A percentile compares a stretch with the other conserved stretches of the same genome.
phyloP scores from a whole-genome alignment of 2,888 invertebrate genomes.

The Acanthosepion lycidas region DNA sequence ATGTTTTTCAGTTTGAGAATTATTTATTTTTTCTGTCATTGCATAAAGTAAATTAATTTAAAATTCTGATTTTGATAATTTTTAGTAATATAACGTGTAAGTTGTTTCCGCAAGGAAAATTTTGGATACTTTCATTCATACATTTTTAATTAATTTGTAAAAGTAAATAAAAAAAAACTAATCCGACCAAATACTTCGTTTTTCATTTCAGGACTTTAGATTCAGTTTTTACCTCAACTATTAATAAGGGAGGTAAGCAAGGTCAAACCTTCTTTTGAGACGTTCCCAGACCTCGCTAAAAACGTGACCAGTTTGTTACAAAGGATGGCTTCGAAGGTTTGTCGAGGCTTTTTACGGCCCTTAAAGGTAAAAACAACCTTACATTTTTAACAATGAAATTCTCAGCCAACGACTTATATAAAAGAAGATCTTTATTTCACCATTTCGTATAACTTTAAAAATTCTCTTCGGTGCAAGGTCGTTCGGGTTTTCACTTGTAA shows the following conservation, averaged over 20 bases:
- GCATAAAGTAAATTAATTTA: no score
- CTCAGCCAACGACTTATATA: background rate
- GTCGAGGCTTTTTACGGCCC: slow-evolving; percentile 38
- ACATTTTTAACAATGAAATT: background rate
- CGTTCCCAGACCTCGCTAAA: background rate
- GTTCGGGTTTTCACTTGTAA: background rate
- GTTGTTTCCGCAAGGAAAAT: no score
- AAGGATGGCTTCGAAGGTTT: slow-evolving; percentile 48
- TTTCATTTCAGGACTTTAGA: background rate
- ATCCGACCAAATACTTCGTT: background rate
- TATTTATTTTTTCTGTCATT: no score
- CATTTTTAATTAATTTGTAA: no score
- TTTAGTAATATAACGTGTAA: no score
- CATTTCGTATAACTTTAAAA: background rate
- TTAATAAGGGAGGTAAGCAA: background rate
- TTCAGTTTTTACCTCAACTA: background rate
- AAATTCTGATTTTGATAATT: no score
- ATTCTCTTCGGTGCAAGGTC: background rate
- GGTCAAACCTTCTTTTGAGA: background rate
- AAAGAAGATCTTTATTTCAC: background rate
- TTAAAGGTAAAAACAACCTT: background rate
- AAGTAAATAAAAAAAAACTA: no score
- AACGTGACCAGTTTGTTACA: background rate
- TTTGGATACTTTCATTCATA: no score
- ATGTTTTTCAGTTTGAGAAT: no score